A percentile compares a stretch with the other conserved stretches of the same genome.
These are phyloP conservation scores for Cephus rjabovi DNA, from an alignment of 2,888 invertebrate genomes.

Conservation along the genomic window DNA sequence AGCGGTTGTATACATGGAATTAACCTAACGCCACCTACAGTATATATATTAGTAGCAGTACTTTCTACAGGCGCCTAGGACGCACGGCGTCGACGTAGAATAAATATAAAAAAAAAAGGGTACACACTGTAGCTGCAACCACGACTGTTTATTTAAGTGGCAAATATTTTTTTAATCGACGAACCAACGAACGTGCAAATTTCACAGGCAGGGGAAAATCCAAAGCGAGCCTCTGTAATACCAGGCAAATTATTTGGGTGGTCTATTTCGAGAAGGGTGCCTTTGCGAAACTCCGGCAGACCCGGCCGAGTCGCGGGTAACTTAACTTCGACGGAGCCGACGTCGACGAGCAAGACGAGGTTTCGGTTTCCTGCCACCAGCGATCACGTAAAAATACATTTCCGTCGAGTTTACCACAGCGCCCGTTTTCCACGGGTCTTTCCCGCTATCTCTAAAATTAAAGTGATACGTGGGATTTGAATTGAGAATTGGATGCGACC, in stretches of 20 bases:
- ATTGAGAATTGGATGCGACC: neutral
- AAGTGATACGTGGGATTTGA: neutral
- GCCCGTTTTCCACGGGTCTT: neutral
- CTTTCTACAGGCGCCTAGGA: neutral
- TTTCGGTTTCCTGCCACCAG: constrained; percentile 38
- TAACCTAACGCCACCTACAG: no score
- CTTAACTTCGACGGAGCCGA: constrained; percentile 33
- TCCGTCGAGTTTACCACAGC: constrained; percentile 11
- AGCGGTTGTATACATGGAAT: no score
- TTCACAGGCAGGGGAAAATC: neutral
- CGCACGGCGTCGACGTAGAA: neutral
- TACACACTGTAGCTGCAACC: neutral
- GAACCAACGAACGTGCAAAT: neutral
- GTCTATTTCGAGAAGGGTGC: constrained; percentile 67
- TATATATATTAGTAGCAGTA: neutral
- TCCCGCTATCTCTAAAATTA: constrained; percentile 3
- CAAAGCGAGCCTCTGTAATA: constrained; percentile 45
- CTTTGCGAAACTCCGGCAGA: constrained; percentile 63
- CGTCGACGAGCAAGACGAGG: constrained; percentile 15
- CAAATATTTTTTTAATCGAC: neutral
- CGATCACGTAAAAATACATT: constrained; percentile 58
- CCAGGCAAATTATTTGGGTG: constrained; percentile 67
- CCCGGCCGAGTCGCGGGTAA: constrained; percentile 41
- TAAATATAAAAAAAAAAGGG: neutral
- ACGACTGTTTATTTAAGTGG: neutral